Evolutionary conservation across 1,140 invertebrate genomes (phyloP), one percentile per base, ranked within the genome.

Genomic region (Tetraneura akinire): DNA sequence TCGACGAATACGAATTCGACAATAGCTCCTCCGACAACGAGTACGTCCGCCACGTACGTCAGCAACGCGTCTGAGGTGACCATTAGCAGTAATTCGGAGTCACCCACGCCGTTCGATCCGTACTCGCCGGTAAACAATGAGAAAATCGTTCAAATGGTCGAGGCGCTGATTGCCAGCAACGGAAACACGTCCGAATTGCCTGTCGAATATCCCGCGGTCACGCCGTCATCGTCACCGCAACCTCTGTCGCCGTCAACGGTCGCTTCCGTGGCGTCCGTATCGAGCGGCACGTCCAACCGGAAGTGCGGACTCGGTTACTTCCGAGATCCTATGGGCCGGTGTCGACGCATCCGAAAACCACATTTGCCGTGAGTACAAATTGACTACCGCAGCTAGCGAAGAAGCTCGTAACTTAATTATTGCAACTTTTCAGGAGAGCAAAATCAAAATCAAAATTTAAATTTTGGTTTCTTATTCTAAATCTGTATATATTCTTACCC

Each of bases 281-380:
- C 74, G 9, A 47, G 42, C 21, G 26, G 21, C 18, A 78, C 74
- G 16, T 11, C 14, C 21, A 78, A 78, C 23, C 55, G 82, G 55
- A 81, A 83, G 16, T 84, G 84, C 60, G 84, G 83, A 9, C 81
- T 82, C 4, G 84, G 84, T 18, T 84, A 83, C 70, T 84, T 82
- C 81, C 68, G 84, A 23, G 84, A 84, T 47, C 80, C 80, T 1
- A 62, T 80, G 37, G 84, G 84, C 0, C 80, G 83, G 47, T 84
- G 84, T 76, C 37, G 84, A 18, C 71, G 84, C 5, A 78, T 83
- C 21, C 81, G 84, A 47, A 82, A 82, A 70, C 84, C 84, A 14
- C 81, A 82, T 73, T 68, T 82, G 73, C 80, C 81, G 81, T 82
- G 64, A 82, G 81, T 74, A 21, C n/a, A n/a, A n/a, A n/a, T n/a